phyloP scores from a whole-genome alignment of 2,888 invertebrate genomes.

The Nasonovia ribisnigri region DNA sequence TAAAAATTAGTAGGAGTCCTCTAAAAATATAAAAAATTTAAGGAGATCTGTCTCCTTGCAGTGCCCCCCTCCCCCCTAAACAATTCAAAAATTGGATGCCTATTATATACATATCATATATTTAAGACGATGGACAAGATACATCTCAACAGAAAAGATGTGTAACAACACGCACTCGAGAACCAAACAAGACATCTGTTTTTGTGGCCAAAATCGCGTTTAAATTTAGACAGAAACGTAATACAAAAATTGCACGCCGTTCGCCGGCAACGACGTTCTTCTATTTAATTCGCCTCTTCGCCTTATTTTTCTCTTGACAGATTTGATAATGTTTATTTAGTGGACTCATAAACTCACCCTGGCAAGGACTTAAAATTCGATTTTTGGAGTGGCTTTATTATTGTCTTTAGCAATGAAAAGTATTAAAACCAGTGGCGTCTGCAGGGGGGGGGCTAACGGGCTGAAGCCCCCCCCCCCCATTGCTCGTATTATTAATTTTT shows the following conservation, averaged over 20 bases:
- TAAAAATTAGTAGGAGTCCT: background rate
- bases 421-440: too few relatives aligned
- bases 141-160: background rate
- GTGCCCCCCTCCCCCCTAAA: background rate
- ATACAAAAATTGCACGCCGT: conserved; percentile 15
- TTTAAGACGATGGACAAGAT: background rate
- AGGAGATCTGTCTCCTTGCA: background rate
- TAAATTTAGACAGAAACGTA: conserved; percentile 50
- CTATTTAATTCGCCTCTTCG: background rate
- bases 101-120: background rate
- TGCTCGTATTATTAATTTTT: too few relatives aligned
- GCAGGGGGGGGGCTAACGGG: too few relatives aligned
- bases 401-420: background rate
- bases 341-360: background rate
- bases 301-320: background rate
- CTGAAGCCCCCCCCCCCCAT: too few relatives aligned
- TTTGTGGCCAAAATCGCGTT: conserved; percentile 48
- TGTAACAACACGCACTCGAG: background rate
- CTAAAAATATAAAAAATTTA: background rate
- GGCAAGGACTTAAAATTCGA: background rate
- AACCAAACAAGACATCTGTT: conserved; percentile 18
- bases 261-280: background rate
- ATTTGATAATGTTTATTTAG: background rate
- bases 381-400: background rate
- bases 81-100: background rate